phyloP scores from a whole-genome alignment of 2,797 vertebrate genomes.

The Chanos chanos region DNA sequence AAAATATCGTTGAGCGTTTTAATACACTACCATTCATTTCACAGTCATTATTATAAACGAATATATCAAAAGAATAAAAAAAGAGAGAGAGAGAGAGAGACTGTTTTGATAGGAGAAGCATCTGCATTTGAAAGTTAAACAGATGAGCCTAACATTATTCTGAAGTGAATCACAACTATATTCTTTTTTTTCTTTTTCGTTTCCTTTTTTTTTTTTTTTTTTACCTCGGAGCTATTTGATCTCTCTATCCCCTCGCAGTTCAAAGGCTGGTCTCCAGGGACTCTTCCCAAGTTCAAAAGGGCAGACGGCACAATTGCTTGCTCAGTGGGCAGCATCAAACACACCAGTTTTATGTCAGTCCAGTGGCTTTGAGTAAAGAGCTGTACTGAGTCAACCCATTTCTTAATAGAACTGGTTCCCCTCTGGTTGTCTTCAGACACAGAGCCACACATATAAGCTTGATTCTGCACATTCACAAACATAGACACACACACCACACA shows the following conservation, averaged over 20 bases:
- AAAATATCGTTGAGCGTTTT: too few species aligned
- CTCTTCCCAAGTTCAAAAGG: slow-evolving; percentile 38
- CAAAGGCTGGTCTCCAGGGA: slow-evolving; percentile 36
- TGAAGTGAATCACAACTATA: not conserved
- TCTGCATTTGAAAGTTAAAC: too few species aligned
- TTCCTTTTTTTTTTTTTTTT: too few species aligned
- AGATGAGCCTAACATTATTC: too few species aligned
- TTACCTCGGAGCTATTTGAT: slow-evolving; percentile 36
- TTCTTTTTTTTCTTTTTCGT: too few species aligned
- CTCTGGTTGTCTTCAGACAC: not conserved
- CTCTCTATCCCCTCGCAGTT: slow-evolving; percentile 6
- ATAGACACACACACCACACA: not conserved
- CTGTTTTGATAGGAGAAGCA: too few species aligned
- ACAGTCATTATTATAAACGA: not conserved
- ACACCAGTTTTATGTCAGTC: slow-evolving; percentile 14
- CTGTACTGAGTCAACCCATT: slow-evolving; percentile 15
- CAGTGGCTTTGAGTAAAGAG: not conserved
- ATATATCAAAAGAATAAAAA: too few species aligned
- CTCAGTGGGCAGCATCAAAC: slow-evolving; percentile 26
- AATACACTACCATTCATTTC: too few species aligned
- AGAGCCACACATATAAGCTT: too few species aligned
- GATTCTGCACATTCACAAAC: too few species aligned
- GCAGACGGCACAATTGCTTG: slow-evolving; percentile 2
- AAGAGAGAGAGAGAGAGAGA: too few species aligned
- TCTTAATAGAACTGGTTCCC: slow-evolving; percentile 28